phyloP scores from a whole-genome alignment of 2,888 invertebrate species.

The Caenorhabditis sp. region DNA sequence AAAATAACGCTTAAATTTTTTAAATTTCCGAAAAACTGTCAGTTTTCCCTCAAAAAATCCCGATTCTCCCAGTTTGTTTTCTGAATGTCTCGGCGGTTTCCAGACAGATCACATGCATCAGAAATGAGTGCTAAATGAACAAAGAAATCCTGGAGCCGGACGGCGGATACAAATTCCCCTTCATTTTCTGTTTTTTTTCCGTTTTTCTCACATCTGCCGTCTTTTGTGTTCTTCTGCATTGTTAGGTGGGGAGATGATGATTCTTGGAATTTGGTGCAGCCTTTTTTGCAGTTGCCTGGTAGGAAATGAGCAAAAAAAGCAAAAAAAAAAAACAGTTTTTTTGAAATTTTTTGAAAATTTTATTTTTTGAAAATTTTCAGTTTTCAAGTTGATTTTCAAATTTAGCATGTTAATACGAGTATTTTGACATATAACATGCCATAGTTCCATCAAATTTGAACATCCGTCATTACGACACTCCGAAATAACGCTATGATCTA shows the following conservation, averaged over 20 bases:
- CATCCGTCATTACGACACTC: background rate
- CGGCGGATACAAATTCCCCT: background rate
- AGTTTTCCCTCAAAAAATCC: background rate
- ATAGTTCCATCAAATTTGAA: background rate
- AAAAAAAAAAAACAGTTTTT: background rate
- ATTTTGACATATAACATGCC: background rate
- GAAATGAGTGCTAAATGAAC: slow-evolving; percentile 22
- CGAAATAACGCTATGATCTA: no score
- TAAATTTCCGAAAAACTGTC: background rate
- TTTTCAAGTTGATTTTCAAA: background rate
- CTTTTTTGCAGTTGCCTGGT: no score
- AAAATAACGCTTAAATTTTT: background rate
- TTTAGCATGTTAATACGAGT: background rate
- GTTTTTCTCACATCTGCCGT: no score
- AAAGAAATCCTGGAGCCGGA: slow-evolving; percentile 4
- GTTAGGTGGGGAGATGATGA: no score
- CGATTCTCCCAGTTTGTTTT: slow-evolving; percentile 1
- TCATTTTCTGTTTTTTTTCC: no score
- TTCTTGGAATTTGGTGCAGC: no score
- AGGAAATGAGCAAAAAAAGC: no score
- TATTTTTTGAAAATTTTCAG: background rate
- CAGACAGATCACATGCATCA: slow-evolving; percentile 26
- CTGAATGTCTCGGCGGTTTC: background rate
- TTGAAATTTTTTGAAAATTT: no score
- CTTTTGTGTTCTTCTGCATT: no score